These are phyloP conservation scores for Lamellibrachia satsuma DNA, from an alignment of 2,888 invertebrate genomes.

Conservation along the genomic window DNA sequence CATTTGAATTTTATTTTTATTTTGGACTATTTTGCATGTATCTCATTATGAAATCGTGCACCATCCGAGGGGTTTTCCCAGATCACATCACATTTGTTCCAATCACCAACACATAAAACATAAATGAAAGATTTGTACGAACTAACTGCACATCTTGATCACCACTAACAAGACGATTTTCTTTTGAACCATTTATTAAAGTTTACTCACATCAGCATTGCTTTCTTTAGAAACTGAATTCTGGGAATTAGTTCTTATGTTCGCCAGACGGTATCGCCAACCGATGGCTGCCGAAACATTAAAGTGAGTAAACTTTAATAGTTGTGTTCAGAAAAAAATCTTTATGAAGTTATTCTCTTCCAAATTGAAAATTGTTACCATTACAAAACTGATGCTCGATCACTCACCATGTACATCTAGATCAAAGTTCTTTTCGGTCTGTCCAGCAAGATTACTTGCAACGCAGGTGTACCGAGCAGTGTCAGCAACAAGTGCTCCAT, in stretches of 20 bases:
- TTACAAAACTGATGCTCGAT: neutral
- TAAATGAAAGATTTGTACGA: neutral
- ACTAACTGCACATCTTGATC: neutral
- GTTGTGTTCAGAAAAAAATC: no score
- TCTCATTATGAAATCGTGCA: no score
- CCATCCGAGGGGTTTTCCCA: neutral
- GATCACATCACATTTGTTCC: neutral
- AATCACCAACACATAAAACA: neutral
- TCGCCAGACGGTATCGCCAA: no score
- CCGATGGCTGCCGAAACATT: no score
- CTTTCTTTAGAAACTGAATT: no score
- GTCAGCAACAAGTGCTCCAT: constrained; percentile 54
- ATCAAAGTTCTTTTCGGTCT: constrained; percentile 59
- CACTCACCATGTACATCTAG: constrained; percentile 51
- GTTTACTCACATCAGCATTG: no score
- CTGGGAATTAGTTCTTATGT: no score
- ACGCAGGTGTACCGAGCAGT: constrained; percentile 66
- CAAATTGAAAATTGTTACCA: no score
- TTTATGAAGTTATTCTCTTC: no score
- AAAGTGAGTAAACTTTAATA: no score
- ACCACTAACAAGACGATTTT: neutral
- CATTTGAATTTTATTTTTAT: no score
- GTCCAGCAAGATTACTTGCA: constrained; percentile 67
- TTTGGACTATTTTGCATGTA: no score
- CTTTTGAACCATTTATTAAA: neutral